phyloP scores from a whole-genome alignment of 2,113 vertebrate genomes.

The Tichodroma muraria region DNA sequence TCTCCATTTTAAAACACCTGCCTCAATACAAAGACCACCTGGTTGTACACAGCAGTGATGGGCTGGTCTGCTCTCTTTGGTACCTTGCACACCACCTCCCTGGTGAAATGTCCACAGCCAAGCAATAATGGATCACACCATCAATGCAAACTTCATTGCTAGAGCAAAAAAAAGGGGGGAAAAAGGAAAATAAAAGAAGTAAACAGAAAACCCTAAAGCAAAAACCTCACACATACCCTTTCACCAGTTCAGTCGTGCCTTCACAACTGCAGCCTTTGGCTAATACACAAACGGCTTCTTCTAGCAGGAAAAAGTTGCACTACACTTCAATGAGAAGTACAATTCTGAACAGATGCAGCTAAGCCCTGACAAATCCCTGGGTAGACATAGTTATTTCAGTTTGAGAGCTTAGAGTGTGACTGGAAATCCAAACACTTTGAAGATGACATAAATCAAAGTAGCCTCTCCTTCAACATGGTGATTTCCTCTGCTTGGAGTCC shows the following conservation, averaged over 20 bases:
- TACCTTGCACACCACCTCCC: not conserved
- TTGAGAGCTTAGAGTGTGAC: not conserved
- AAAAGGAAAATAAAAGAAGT: not conserved
- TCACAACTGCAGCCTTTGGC: not conserved
- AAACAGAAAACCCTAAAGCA: not conserved
- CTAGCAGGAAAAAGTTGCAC: not conserved
- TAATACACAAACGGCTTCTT: not conserved
- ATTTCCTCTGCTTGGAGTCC: not conserved
- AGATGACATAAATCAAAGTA: not conserved
- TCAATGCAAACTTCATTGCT: not conserved
- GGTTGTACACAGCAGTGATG: fast-evolving
- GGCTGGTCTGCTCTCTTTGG: not conserved
- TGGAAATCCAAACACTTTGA: not conserved
- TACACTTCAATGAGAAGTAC: not conserved
- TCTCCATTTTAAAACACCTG: too few species aligned
- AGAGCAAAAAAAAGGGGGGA: not conserved
- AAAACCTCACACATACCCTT: not conserved
- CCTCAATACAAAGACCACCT: not conserved
- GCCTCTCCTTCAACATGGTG: not conserved
- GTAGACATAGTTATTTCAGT: not conserved
- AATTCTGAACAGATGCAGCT: conserved; percentile 32
- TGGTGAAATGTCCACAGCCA: not conserved
- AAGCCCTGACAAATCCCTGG: conserved; percentile 17
- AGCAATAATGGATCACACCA: not conserved
- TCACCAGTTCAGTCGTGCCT: not conserved